Conservation (phyloP, 2,888 invertebrate species). For the Erpobdella octoculata region DNA sequence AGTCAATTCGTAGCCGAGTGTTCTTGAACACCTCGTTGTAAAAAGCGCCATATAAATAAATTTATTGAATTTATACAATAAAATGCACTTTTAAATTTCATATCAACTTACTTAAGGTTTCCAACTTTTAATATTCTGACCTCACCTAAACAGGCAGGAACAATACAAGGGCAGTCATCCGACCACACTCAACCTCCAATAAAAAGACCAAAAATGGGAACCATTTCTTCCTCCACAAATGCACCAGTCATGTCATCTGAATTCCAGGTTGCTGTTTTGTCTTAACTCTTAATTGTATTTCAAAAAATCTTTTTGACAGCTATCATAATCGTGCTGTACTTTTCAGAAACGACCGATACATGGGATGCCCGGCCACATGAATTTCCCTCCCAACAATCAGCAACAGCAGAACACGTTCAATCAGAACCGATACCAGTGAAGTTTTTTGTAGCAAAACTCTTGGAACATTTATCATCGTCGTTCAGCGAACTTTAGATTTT, state of each 20-base stretch:
- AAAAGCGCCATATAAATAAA: too few species aligned
- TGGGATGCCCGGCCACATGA: constrained; percentile 24
- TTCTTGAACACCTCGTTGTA: too few species aligned
- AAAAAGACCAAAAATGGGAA: constrained; percentile 47
- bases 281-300: not conserved
- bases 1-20: too few species aligned
- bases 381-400: not conserved
- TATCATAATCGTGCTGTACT: too few species aligned
- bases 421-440: constrained; percentile 15
- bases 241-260: not conserved
- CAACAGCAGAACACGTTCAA: constrained; percentile 3
- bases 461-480: too few species aligned
- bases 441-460: too few species aligned
- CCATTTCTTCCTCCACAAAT: not conserved
- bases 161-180: constrained; percentile 42
- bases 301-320: too few species aligned
- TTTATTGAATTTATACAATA: too few species aligned
- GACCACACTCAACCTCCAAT: constrained; percentile 49
- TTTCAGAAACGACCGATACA: constrained; percentile 21
- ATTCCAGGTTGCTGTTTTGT: not conserved
- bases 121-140: too few species aligned
- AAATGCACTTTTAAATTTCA: too few species aligned
- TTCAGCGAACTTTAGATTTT: too few species aligned
- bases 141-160: constrained; percentile 32
- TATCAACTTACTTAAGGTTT: too few species aligned